A percentile compares a stretch with the other conserved stretches of the same genome.
Conservation (phyloP, 2,113 vertebrate genomes). For the Verasper variegatus region DNA sequence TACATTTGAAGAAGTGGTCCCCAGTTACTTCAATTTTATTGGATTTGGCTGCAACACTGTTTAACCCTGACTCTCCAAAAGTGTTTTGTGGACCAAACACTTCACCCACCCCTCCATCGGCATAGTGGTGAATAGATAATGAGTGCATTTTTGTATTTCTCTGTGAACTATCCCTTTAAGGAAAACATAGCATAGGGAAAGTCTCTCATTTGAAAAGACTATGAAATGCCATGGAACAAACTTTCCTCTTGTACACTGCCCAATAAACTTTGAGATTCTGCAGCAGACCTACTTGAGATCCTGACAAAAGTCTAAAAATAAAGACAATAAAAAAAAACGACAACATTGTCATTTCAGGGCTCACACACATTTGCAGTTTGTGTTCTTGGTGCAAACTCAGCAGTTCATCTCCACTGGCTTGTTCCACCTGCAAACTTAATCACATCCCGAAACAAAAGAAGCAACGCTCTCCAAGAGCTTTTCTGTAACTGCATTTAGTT, state of each 20-base stretch:
- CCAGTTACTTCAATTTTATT: too few relatives aligned
- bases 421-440: slow-evolving; percentile 62
- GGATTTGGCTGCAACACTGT: too few relatives aligned
- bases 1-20: too few relatives aligned
- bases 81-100: too few relatives aligned
- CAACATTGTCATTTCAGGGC: slow-evolving; percentile 33
- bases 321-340: slow-evolving; percentile 9
- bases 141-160: too few relatives aligned
- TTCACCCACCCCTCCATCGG: too few relatives aligned
- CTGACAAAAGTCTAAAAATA: neutral
- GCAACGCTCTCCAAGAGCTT: slow-evolving; percentile 43
- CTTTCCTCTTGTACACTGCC: neutral
- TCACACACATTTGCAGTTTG: slow-evolving; percentile 40
- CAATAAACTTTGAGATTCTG: neutral
- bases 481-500: slow-evolving; percentile 63
- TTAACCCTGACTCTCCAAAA: too few relatives aligned
- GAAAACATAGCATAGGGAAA: neutral
- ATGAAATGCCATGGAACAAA: neutral
- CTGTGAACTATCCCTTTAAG: neutral
- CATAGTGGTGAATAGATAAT: too few relatives aligned
- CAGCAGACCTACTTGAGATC: neutral
- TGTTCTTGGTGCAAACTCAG: slow-evolving; percentile 31
- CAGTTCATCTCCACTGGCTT: slow-evolving; percentile 50
- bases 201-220: neutral
- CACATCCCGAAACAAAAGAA: slow-evolving; percentile 64